phyloP scores from a whole-genome alignment of 1,140 invertebrate species.

The Drosophila insularis region DNA sequence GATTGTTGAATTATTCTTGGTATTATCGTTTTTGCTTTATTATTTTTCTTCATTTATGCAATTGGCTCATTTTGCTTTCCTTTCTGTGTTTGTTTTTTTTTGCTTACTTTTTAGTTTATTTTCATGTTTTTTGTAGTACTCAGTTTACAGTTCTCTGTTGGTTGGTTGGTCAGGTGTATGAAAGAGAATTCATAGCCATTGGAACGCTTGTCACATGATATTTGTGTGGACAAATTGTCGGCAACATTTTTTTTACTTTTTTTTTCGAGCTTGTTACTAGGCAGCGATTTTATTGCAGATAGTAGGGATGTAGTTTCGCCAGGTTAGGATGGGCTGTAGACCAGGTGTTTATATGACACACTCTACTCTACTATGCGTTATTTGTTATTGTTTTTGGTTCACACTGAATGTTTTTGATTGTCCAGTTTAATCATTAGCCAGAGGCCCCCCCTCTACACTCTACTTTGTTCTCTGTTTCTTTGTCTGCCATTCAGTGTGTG shows the following conservation, averaged over 20 bases:
- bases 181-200: not conserved
- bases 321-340: no score
- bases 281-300: not conserved
- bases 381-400: no score
- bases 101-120: not conserved
- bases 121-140: slow-evolving; percentile 31
- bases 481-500: slow-evolving; percentile 5
- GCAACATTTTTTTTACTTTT: no score
- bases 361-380: no score
- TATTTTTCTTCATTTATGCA: not conserved
- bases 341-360: no score
- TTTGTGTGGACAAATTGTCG: slow-evolving; percentile 11
- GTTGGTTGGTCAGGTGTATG: slow-evolving; percentile 25
- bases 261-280: slow-evolving; percentile 11
- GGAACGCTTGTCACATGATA: slow-evolving; percentile 16
- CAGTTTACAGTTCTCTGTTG: slow-evolving; percentile 6
- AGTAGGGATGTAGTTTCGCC: no score
- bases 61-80: not conserved
- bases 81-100: no score
- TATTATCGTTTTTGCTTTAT: not conserved
- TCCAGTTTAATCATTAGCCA: no score
- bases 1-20: not conserved
- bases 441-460: no score
- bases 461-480: no score
- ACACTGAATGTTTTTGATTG: no score